Percentiles rank a stretch among this genome's conserved stretches.
phyloP scores from a whole-genome alignment of 2,888 invertebrate genomes.

The Dryadula phaetusa region DNA sequence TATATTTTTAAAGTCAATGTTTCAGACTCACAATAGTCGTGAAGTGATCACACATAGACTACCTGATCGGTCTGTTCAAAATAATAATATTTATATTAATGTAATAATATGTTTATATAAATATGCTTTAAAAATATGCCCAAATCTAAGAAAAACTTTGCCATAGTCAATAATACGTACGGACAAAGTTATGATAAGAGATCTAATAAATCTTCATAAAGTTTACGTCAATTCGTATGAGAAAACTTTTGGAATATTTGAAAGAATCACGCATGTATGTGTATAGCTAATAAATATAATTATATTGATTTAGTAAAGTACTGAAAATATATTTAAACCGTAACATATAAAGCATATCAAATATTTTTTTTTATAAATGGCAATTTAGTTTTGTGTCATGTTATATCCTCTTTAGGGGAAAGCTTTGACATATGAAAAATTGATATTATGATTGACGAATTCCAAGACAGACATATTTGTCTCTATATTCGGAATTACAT shows the following conservation, averaged over 20 bases:
- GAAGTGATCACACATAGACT: no score
- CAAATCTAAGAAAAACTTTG: conserved; percentile 21
- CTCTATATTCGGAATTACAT: background rate
- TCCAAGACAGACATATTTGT: background rate
- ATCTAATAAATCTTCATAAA: conserved; percentile 45
- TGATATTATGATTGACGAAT: background rate
- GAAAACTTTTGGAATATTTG: conserved; percentile 30
- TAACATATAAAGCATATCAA: background rate
- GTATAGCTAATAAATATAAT: background rate
- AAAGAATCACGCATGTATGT: conserved; percentile 6
- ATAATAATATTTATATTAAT: no score
- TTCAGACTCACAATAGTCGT: no score
- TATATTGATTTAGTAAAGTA: no score
- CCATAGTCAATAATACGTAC: conserved; percentile 37
- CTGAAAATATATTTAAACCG: background rate
- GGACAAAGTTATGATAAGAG: conserved; percentile 43
- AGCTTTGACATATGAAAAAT: conserved; percentile 5
- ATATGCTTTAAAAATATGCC: background rate
- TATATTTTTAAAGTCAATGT: no score
- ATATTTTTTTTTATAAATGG: conserved; percentile 9
- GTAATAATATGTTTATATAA: background rate
- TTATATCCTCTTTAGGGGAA: background rate
- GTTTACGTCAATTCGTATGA: conserved; percentile 43
- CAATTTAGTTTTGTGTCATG: conserved; percentile 6
- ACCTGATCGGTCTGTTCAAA: no score